Evolutionary conservation across 2,888 invertebrate species (phyloP).

Genomic region (Yponomeuta malinellus): DNA sequence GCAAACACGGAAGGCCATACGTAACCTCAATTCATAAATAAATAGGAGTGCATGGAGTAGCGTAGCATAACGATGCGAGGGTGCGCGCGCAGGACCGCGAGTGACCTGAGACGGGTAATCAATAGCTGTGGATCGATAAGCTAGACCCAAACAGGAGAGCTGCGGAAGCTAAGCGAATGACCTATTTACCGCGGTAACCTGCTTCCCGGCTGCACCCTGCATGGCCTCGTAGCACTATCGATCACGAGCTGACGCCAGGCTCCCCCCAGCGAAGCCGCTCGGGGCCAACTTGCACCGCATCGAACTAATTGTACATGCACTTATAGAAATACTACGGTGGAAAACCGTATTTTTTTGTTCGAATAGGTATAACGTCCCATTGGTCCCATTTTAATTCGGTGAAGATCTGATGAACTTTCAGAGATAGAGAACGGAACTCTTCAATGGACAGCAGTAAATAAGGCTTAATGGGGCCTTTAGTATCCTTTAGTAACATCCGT

Average conservation of each 20-base stretch:
- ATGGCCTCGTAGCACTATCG: neutral
- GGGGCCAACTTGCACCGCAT: neutral
- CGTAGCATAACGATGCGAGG: slow-evolving; percentile 18
- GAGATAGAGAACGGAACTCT: too few species aligned
- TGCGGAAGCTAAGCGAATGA: slow-evolving; percentile 58
- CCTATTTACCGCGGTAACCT: slow-evolving; percentile 45
- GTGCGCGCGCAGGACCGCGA: slow-evolving; percentile 23
- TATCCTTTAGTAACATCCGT: too few species aligned
- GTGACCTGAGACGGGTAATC: slow-evolving; percentile 22
- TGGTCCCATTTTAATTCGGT: too few species aligned
- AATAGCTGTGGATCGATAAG: slow-evolving; percentile 47
- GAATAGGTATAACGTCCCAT: too few species aligned
- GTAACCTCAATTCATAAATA: slow-evolving; percentile 15
- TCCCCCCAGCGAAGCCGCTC: neutral
- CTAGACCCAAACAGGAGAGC: slow-evolving; percentile 68
- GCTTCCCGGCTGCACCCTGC: slow-evolving; percentile 13
- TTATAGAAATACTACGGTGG: too few species aligned
- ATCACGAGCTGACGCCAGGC: neutral
- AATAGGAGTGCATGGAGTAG: slow-evolving; percentile 7
- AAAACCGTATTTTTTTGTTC: too few species aligned
- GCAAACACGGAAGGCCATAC: slow-evolving; percentile 11
- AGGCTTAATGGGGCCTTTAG: too few species aligned
- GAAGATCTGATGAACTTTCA: too few species aligned
- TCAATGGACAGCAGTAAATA: too few species aligned
- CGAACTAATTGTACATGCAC: neutral